A percentile compares a stretch with the other conserved stretches of the same genome.
Conservation (phyloP, 2,113 vertebrate species). For the Cololabis saira region DNA sequence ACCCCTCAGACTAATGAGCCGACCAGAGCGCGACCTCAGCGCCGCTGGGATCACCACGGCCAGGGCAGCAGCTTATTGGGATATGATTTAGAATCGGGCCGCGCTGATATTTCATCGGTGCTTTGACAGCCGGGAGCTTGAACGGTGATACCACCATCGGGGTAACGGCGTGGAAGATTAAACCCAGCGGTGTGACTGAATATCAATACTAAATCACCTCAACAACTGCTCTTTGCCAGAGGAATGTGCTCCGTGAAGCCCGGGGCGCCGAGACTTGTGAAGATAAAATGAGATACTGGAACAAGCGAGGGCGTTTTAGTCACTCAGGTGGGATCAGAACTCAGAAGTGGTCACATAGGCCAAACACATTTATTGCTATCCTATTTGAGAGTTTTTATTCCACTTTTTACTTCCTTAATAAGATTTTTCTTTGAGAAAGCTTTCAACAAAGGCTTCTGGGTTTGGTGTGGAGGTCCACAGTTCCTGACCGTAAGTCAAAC, state of each 20-base stretch:
- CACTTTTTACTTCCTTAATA: no score
- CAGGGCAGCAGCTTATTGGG: slow-evolving; percentile 55
- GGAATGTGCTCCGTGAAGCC: slow-evolving; percentile 4
- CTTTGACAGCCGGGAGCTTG: slow-evolving; percentile 35
- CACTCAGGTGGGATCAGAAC: background rate
- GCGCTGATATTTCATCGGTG: slow-evolving; percentile 39
- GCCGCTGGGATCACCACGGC: slow-evolving; percentile 19
- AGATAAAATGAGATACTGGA: slow-evolving; percentile 30
- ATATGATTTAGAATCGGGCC: slow-evolving; percentile 33
- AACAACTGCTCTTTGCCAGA: slow-evolving; percentile 26
- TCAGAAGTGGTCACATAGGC: background rate
- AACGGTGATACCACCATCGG: slow-evolving; percentile 16
- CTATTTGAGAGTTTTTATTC: background rate
- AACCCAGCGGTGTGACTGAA: slow-evolving; percentile 49
- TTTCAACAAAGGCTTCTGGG: background rate
- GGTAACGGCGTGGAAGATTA: slow-evolving; percentile 56
- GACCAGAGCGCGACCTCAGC: slow-evolving; percentile 29
- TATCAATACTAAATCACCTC: slow-evolving; percentile 53
- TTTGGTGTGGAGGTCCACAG: background rate
- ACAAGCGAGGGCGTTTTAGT: background rate
- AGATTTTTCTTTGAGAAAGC: no score
- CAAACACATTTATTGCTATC: background rate
- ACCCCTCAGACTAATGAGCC: slow-evolving; percentile 25
- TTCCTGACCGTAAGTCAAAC: no score
- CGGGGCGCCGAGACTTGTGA: slow-evolving; percentile 13